A percentile compares a stretch with the other conserved stretches of the same genome.
These are phyloP conservation scores for Trichogramma dendrolimi DNA, from an alignment of 2,888 invertebrate species.

Conservation along the genomic window DNA sequence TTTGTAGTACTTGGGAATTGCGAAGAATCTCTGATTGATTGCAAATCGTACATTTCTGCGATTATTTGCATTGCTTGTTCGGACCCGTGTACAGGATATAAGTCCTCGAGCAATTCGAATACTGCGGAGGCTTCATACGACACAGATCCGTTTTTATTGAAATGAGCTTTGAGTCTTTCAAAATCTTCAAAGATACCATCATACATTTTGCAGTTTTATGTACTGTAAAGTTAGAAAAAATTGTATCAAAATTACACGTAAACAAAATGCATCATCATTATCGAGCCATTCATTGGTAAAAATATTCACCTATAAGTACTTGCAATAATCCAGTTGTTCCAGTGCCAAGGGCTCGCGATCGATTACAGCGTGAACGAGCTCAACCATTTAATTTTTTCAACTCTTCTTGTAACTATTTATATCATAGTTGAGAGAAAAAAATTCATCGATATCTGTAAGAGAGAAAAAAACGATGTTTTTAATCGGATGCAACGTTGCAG, in stretches of 20 bases:
- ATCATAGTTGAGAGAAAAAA: too few relatives aligned
- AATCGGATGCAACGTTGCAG: too few relatives aligned
- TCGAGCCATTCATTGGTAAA: not conserved
- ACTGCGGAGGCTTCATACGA: slow-evolving; percentile 26
- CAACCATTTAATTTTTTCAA: too few relatives aligned
- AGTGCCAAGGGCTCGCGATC: too few relatives aligned
- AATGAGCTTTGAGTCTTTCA: slow-evolving; percentile 21
- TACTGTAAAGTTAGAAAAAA: not conserved
- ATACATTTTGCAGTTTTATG: slow-evolving; percentile 20
- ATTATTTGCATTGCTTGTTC: slow-evolving; percentile 24
- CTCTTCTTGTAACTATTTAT: too few relatives aligned
- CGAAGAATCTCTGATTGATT: slow-evolving; percentile 18
- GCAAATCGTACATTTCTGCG: slow-evolving; percentile 21
- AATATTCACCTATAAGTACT: too few relatives aligned
- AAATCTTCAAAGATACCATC: slow-evolving; percentile 25
- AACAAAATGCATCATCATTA: not conserved
- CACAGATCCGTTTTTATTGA: slow-evolving; percentile 17
- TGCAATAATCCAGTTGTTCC: too few relatives aligned
- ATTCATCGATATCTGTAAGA: too few relatives aligned
- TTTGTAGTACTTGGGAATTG: not conserved
- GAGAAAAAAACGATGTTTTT: too few relatives aligned
- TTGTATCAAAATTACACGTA: not conserved
- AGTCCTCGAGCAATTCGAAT: slow-evolving; percentile 29
- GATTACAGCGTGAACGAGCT: too few relatives aligned
- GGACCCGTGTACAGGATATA: slow-evolving; percentile 15